These are phyloP conservation scores for Coendou prehensilis DNA, from an alignment of 2,797 vertebrate genomes.

Conservation along the genomic window DNA sequence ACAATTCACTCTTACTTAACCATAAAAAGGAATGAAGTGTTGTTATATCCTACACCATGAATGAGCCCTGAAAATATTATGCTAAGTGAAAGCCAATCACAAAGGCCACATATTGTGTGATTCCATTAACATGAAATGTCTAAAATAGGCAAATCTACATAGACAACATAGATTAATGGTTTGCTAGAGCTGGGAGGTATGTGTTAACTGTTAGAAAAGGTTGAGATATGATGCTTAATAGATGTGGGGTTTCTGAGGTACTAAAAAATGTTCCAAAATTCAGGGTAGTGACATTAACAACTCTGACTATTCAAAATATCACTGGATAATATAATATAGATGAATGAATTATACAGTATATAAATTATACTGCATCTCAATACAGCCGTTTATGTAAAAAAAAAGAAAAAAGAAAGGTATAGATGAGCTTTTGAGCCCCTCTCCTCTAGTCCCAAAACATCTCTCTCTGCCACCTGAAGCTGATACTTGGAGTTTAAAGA, in stretches of 20 bases:
- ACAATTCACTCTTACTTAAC: neutral
- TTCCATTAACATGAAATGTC: neutral
- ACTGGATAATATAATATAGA: neutral
- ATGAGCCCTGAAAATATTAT: constrained; percentile 19
- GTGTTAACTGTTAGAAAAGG: neutral
- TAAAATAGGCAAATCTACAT: neutral
- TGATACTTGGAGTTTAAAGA: neutral
- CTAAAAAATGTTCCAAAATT: neutral
- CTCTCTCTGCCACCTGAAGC: neutral
- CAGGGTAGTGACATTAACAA: neutral
- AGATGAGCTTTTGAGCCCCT: neutral
- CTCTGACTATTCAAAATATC: constrained; percentile 23
- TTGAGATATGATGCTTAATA: neutral
- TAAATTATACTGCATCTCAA: constrained; percentile 13
- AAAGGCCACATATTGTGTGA: neutral
- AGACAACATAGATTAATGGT: neutral
- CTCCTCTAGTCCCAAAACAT: neutral
- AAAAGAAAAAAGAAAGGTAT: neutral
- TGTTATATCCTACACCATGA: neutral
- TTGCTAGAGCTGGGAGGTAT: neutral
- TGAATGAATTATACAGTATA: neutral
- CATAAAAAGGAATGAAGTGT: constrained; percentile 36
- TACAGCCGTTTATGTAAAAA: neutral
- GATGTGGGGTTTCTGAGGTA: neutral
- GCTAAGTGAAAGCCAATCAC: constrained; percentile 27